Evolutionary conservation across 1,140 invertebrate genomes (phyloP), one percentile per base, ranked within the genome.

Genomic region (Grapholita molesta): DNA sequence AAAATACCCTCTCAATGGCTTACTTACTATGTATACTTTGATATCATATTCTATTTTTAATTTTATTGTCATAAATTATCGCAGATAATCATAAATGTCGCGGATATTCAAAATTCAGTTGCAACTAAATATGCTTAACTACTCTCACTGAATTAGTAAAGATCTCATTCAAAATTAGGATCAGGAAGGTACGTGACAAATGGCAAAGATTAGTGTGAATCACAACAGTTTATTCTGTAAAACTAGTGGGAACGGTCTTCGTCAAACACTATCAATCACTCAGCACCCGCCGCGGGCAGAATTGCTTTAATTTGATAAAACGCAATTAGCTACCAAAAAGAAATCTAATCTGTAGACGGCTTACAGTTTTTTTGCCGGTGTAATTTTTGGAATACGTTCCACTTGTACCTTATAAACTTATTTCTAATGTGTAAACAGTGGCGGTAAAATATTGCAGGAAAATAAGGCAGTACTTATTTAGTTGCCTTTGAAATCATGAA

Each of bases 241-340:
- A 90, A 89, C 86, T 86, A 87, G 82, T 85, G 83, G 77, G 83
- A 85, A 83, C 76, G 69, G 74, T 73, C 71, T 71, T 80, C 77
- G 74, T 85, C 84, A 87, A 87, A 89, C 84, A 89, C 84, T 85
- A 91, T 91, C 86, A 91, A 90, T 91, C 89, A 91, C 70, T 65
- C 69, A 38, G 72, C 77, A 71, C 77, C 83, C 77, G 81, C 81
- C 74, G 77, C 74, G 66, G 71, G 80, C 83, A 73, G 84, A 83
- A 84, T 86, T 82, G 83, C 84, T 85, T 89, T 90, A 90, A 91
- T 91, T 90, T 91, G 89, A 91, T 91, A 91, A 90, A 90, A 91
- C 80, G 85, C 88, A 90, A 91, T 90, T 90, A 91, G 89, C 88
- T 91, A 91, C 89, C 88, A 91, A 88, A 83, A 85, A 88, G 85